These are phyloP conservation scores for Wasmannia auropunctata DNA, from an alignment of 1,140 invertebrate genomes.

Conservation along the genomic window DNA sequence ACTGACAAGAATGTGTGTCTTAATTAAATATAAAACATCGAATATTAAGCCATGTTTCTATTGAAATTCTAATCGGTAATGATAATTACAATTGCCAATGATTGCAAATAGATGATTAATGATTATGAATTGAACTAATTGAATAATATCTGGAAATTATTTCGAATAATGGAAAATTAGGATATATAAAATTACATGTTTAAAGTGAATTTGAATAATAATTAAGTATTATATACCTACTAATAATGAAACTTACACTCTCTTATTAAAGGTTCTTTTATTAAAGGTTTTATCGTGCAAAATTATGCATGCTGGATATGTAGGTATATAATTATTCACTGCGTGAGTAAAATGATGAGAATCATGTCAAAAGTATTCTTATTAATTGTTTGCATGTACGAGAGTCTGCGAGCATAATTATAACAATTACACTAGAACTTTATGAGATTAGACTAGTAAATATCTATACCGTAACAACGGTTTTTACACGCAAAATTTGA, in stretches of 20 bases:
- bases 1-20: constrained; percentile 20
- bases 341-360: constrained; percentile 11
- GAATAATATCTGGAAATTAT: not conserved
- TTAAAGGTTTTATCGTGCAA: not conserved
- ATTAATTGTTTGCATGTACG: constrained; percentile 34
- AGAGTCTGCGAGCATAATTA: constrained; percentile 33
- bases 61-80: not conserved
- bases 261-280: too few species aligned
- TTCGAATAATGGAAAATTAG: not conserved
- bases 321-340: constrained; percentile 4
- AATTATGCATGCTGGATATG: not conserved
- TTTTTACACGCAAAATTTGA: constrained; percentile 52
- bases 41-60: not conserved
- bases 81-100: not conserved
- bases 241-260: not conserved
- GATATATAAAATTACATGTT: not conserved
- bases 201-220: not conserved
- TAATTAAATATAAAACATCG: constrained; percentile 33
- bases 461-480: constrained; percentile 37
- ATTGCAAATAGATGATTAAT: not conserved
- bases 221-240: not conserved
- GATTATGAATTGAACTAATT: not conserved
- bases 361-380: constrained; percentile 29
- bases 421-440: not conserved
- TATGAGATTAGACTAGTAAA: constrained; percentile 9